Percentiles rank a stretch among this genome's conserved stretches.
Conservation (phyloP, 2,113 vertebrate genomes). For the Eolophus roseicapilla region DNA sequence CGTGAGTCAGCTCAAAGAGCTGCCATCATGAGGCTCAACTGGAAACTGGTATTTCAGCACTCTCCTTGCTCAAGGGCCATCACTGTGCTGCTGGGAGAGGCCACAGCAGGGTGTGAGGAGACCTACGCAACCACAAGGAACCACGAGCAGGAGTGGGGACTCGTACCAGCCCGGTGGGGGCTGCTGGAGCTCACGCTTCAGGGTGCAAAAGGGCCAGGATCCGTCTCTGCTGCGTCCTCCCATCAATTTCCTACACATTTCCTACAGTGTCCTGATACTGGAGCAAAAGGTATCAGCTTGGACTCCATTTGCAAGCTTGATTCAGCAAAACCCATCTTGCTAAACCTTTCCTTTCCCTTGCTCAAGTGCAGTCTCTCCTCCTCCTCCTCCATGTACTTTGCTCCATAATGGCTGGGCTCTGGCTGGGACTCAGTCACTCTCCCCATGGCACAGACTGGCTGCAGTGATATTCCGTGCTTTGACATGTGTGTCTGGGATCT, state of each 20-base stretch:
- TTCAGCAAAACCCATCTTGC: background rate
- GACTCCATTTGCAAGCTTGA: accelerated
- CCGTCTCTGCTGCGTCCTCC: background rate
- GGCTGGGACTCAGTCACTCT: background rate
- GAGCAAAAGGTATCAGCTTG: background rate
- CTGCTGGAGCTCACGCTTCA: background rate
- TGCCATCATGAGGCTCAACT: background rate
- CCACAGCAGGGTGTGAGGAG: background rate
- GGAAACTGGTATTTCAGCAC: conserved; percentile 3
- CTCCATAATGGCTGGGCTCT: background rate
- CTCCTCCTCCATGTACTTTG: background rate
- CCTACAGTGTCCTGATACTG: accelerated
- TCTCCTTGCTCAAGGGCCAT: background rate
- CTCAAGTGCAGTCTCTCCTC: background rate
- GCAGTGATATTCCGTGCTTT: background rate
- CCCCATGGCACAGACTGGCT: accelerated
- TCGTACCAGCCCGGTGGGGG: accelerated
- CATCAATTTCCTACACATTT: background rate
- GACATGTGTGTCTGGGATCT: background rate
- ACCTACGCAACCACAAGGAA: background rate
- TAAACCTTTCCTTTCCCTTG: background rate
- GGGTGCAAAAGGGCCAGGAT: background rate
- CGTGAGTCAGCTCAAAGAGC: background rate
- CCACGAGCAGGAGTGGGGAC: background rate
- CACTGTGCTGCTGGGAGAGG: background rate